These are phyloP conservation scores for Falco cherrug DNA, from an alignment of 2,797 vertebrate species.

Conservation along the genomic window DNA sequence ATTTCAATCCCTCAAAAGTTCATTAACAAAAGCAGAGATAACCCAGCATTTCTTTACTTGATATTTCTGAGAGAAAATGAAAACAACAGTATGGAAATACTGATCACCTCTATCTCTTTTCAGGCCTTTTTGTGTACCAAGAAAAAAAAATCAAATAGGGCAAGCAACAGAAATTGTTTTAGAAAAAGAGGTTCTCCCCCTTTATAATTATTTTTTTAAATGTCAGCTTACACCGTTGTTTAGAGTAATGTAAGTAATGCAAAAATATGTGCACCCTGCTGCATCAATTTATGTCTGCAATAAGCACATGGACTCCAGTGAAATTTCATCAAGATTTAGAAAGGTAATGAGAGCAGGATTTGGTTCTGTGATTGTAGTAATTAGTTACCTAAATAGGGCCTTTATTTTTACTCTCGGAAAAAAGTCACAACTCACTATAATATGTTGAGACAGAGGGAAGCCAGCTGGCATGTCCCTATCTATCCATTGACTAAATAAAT, in stretches of 20 bases:
- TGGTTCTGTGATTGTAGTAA: conserved; percentile 27
- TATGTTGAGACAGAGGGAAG: not conserved
- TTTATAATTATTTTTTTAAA: not conserved
- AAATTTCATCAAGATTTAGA: conserved; percentile 7
- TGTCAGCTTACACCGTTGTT: not conserved
- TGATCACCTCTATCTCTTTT: not conserved
- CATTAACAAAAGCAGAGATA: not conserved
- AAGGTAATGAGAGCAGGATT: conserved; percentile 24
- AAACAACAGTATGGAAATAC: not conserved
- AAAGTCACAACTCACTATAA: not conserved
- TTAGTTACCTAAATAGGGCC: conserved; percentile 29
- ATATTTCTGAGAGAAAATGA: not conserved
- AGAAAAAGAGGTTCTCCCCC: not conserved
- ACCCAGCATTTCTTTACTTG: not conserved
- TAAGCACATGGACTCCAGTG: not conserved
- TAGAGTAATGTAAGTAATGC: conserved; percentile 17
- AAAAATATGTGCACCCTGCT: conserved; percentile 1
- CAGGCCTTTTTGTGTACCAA: not conserved
- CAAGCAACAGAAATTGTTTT: not conserved
- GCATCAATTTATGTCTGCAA: not conserved
- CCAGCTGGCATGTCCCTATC: conserved; percentile 28
- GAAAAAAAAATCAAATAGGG: not conserved
- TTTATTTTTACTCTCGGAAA: conserved; percentile 33
- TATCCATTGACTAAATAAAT: conserved; percentile 43
- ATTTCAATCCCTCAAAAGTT: not conserved